A percentile compares a stretch with the other conserved stretches of the same genome.
phyloP scores from a whole-genome alignment of 2,797 vertebrate species.

The Lagorchestes hirsutus region DNA sequence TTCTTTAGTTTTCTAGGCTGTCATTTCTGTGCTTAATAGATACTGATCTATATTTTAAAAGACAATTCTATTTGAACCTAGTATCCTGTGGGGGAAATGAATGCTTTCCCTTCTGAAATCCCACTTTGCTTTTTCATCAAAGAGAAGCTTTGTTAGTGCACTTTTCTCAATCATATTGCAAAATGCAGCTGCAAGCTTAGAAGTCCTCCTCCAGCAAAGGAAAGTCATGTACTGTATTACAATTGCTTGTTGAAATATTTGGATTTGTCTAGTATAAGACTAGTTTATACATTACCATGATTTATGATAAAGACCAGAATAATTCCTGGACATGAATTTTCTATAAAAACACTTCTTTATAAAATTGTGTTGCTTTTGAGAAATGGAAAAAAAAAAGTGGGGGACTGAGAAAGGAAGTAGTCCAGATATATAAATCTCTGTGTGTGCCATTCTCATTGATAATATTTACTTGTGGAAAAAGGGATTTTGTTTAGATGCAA shows the following conservation, averaged over 20 bases:
- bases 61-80: conserved; percentile 52
- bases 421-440: conserved; percentile 41
- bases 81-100: conserved; percentile 2
- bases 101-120: conserved; percentile 32
- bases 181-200: neutral
- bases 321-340: conserved; percentile 75
- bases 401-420: neutral
- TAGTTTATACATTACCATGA: conserved; percentile 59
- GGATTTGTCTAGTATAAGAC: conserved; percentile 47
- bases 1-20: conserved; percentile 6
- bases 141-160: neutral
- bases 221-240: neutral
- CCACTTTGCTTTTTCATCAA: conserved; percentile 42
- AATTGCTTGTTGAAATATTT: conserved; percentile 60
- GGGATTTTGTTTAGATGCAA: conserved; percentile 70
- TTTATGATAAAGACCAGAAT: conserved; percentile 68
- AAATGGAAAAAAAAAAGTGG: conserved; percentile 58
- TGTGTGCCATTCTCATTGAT: conserved; percentile 67
- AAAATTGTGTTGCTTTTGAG: conserved; percentile 66
- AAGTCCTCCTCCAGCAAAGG: neutral
- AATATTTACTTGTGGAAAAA: conserved; percentile 72
- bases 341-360: conserved; percentile 72
- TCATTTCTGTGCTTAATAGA: conserved; percentile 22
- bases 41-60: conserved; percentile 64
- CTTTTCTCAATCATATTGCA: neutral